These are phyloP conservation scores for Dicrurus megarhynchus DNA, from an alignment of 2,113 vertebrate genomes.

Conservation along the genomic window DNA sequence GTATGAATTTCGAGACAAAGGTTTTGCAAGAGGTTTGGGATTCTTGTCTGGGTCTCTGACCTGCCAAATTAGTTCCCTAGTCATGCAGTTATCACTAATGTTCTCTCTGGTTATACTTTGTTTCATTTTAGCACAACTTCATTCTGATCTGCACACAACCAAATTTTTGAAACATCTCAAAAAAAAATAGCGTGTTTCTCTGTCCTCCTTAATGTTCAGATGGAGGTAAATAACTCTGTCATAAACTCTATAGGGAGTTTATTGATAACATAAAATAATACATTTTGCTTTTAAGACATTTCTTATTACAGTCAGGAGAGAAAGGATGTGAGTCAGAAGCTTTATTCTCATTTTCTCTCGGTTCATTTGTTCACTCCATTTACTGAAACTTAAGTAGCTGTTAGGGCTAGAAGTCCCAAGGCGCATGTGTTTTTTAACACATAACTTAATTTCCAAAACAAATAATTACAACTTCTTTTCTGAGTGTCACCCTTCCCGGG, in stretches of 20 bases:
- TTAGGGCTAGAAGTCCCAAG: slow-evolving; percentile 34
- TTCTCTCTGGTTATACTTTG: background rate
- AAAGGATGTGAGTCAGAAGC: slow-evolving; percentile 42
- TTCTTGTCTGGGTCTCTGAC: background rate
- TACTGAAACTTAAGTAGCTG: slow-evolving; percentile 60
- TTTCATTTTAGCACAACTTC: background rate
- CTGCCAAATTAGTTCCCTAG: background rate
- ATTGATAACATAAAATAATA: slow-evolving; percentile 2
- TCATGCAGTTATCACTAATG: background rate
- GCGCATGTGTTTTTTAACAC: background rate
- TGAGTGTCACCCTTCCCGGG: slow-evolving; percentile 17
- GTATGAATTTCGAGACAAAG: background rate
- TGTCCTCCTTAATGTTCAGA: background rate
- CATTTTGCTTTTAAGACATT: slow-evolving; percentile 26
- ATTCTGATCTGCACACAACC: background rate
- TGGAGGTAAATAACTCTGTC: background rate
- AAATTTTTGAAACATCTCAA: background rate
- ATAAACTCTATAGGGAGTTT: background rate
- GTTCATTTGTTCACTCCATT: slow-evolving; percentile 44
- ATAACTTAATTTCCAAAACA: slow-evolving; percentile 64
- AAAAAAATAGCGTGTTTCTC: background rate
- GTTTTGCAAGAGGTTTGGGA: background rate
- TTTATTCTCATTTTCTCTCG: background rate
- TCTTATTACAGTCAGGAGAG: slow-evolving; percentile 4
- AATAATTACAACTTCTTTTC: slow-evolving; percentile 37